These are phyloP conservation scores for Syngnathus rostellatus DNA, from an alignment of 2,797 vertebrate genomes.

Conservation along the genomic window DNA sequence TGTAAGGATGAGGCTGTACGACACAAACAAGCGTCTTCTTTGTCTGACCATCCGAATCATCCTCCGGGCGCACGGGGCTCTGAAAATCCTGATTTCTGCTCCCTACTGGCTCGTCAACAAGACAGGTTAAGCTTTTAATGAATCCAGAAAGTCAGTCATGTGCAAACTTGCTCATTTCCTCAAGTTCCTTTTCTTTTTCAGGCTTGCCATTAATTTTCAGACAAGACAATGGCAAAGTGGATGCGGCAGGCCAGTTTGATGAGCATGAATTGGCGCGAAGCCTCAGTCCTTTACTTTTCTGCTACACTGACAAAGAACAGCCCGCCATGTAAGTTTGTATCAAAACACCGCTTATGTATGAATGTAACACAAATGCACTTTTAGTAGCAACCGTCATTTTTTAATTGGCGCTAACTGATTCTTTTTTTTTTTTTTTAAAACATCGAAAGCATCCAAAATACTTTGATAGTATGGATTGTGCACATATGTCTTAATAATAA, in stretches of 20 bases:
- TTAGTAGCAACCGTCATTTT: background rate
- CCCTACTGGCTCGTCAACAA: constrained; percentile 97
- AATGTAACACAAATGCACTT: background rate
- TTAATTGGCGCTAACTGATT: too few relatives aligned
- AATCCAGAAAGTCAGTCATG: background rate
- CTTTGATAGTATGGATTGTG: too few relatives aligned
- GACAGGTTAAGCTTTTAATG: constrained; percentile 69
- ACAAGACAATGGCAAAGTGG: constrained; percentile 88
- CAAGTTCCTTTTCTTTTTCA: constrained; percentile 37
- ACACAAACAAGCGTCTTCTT: constrained; percentile 79
- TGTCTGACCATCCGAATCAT: constrained; percentile 90
- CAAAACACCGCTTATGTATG: background rate
- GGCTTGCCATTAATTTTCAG: constrained; percentile 94
- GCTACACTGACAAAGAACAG: constrained; percentile 95
- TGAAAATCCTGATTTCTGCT: constrained; percentile 89
- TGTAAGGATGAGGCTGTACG: constrained; percentile 90
- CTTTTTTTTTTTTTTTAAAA: too few relatives aligned
- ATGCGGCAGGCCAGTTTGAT: constrained; percentile 92
- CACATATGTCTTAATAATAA: too few relatives aligned
- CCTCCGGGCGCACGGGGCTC: constrained; percentile 84
- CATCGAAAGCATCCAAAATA: too few relatives aligned
- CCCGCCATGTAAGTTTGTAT: constrained; percentile 79
- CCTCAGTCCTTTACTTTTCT: constrained; percentile 91
- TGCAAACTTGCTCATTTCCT: background rate
- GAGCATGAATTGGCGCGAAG: constrained; percentile 94